phyloP scores from a whole-genome alignment of 2,113 vertebrate species.

The Elephas maximus region DNA sequence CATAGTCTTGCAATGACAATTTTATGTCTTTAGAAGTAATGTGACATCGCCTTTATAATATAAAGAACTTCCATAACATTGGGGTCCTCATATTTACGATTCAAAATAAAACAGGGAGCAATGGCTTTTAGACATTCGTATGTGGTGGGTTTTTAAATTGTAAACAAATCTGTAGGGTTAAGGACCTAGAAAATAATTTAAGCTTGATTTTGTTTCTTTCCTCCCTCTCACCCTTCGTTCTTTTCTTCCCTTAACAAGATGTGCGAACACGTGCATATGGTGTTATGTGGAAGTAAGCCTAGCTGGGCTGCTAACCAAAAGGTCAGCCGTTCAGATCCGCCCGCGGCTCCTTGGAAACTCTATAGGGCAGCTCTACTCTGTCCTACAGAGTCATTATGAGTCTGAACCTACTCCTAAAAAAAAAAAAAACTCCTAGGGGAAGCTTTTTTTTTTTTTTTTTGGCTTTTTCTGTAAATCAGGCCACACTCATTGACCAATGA shows the following conservation, averaged over 20 bases:
- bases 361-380: no score
- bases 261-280: neutral
- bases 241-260: neutral
- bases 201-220: neutral
- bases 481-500: neutral
- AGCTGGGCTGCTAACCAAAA: no score
- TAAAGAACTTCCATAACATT: neutral
- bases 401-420: no score
- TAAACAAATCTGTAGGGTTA: slow-evolving; percentile 10
- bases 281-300: neutral
- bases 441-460: no score
- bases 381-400: no score
- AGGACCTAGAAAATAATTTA: slow-evolving; percentile 44
- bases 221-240: neutral
- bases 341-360: no score
- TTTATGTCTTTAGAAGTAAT: slow-evolving; percentile 50
- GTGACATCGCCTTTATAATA: neutral
- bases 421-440: no score
- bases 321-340: no score
- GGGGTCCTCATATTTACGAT: neutral
- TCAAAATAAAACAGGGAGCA: slow-evolving; percentile 49
- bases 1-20: neutral
- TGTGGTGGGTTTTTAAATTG: neutral
- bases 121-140: slow-evolving; percentile 2
- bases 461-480: neutral